Percentiles rank a stretch among this genome's conserved stretches.
phyloP scores from a whole-genome alignment of 2,888 invertebrate species.

The Leucophora obtusa region DNA sequence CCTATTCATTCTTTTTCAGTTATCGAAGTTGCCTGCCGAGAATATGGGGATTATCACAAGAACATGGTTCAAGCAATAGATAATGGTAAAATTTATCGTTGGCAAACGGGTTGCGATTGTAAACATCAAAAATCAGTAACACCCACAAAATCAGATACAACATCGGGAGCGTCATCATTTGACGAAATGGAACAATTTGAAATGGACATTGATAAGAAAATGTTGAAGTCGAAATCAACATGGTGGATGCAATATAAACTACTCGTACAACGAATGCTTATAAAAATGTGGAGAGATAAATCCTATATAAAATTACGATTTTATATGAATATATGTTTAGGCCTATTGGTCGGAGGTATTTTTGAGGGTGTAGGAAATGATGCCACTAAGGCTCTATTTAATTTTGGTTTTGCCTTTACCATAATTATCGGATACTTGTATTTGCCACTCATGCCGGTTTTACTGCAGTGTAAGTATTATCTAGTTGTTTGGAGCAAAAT shows the following conservation, averaged over 20 bases:
- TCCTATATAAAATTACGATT: constrained; percentile 85
- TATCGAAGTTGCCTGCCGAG: constrained; percentile 89
- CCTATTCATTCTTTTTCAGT: constrained; percentile 79
- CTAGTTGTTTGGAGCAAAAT: too few relatives aligned
- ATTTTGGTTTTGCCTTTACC: constrained; percentile 90
- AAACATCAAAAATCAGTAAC: constrained; percentile 61
- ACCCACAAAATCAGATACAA: constrained; percentile 73
- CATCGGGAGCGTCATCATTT: constrained; percentile 71
- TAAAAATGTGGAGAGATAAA: constrained; percentile 88
- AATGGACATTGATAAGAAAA: constrained; percentile 79
- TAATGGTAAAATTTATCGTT: constrained; percentile 82
- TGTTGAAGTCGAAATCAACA: constrained; percentile 81
- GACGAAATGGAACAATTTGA: constrained; percentile 74
- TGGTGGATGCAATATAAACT: constrained; percentile 85
- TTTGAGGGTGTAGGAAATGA: constrained; percentile 88
- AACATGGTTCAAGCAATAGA: constrained; percentile 84
- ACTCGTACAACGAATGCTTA: constrained; percentile 84
- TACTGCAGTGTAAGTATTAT: constrained; percentile 86
- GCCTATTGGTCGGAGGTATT: constrained; percentile 84
- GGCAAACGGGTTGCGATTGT: constrained; percentile 75
- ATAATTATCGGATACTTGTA: constrained; percentile 89
- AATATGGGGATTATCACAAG: constrained; percentile 86
- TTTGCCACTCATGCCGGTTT: constrained; percentile 89
- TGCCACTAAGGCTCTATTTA: constrained; percentile 89
- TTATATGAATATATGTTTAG: constrained; percentile 84